Base-by-base conservation (phyloP, 2,888 invertebrate genomes). In the Choreutis nemorana region DNA sequence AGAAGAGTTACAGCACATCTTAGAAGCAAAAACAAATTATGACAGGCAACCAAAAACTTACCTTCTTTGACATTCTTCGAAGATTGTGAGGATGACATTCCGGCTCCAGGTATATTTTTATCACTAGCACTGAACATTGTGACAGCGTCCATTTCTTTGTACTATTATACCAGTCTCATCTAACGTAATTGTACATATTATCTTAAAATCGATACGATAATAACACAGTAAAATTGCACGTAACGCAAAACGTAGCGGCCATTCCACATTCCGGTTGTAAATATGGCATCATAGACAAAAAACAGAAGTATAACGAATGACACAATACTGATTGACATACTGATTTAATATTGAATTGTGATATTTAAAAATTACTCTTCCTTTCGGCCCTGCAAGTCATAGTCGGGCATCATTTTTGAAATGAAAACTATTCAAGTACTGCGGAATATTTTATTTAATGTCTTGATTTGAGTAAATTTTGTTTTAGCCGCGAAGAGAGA, bases 111-210 rank as follows among this genome's bases (percentile, higher is more conserved):
- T 75, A 83, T 85, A 71, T 84, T 86, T 81, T 87, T 87, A 81
- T 86, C 86, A 82, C 84, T 83, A 67, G 87, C 85, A 82, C 87
- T 87, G 73, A 87, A 87, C 87, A 87, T 87, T 51, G 57, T 80
- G 77, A 41, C 43, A 39, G 49, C 48, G 45, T 62, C 45, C 49
- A 56, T 56, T 50, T 50, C 34, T 45, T 47, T 42, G 47, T 52
- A 45, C 43, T 52, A 59, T 51, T 45, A 55, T 71, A 66, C 68
- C 70, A 81, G 68, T 78, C 78, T 83, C 83, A 83, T 81, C 83
- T 82, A 81, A 62, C 62, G 66, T 78, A 73, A 52, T 48, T 53
- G 55, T 52, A 48, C 79, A 80, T 81, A 72, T 65, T 72, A 60
- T 41, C 15, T 57, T 36, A 48, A 31, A 59, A 52, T 55, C 49